phyloP scores from a whole-genome alignment of 2,113 vertebrate genomes.

The Syrrhaptes paradoxus region DNA sequence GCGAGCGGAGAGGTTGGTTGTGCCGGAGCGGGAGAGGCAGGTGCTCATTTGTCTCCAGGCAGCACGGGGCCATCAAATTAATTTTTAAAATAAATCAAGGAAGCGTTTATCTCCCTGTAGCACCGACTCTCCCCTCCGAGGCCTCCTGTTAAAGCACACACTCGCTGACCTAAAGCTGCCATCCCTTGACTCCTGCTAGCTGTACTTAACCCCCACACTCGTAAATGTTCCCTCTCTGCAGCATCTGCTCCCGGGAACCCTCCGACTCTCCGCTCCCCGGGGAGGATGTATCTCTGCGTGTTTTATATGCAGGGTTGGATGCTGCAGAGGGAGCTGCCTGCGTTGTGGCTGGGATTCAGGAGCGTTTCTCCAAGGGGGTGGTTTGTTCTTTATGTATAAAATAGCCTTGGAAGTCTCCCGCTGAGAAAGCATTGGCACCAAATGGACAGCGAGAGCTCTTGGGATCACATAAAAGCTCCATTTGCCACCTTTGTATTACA shows the following conservation, averaged over 20 bases:
- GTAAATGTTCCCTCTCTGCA: neutral
- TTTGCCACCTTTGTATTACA: neutral
- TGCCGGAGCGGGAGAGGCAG: neutral
- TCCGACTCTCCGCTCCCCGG: neutral
- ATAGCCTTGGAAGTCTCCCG: neutral
- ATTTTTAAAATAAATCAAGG: constrained; percentile 40
- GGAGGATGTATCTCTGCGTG: neutral
- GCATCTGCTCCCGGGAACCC: constrained; percentile 28
- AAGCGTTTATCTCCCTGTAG: neutral
- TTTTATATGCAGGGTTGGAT: neutral
- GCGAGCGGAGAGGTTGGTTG: neutral
- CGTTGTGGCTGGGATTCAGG: neutral
- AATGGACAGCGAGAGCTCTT: neutral
- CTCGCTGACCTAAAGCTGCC: neutral
- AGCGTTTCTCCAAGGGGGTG: neutral
- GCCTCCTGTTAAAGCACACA: neutral
- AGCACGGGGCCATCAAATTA: constrained; percentile 3
- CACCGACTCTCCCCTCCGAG: neutral
- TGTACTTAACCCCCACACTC: neutral
- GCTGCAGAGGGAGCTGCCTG: neutral
- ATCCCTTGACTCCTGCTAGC: neutral
- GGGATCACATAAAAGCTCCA: neutral
- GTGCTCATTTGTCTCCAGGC: neutral
- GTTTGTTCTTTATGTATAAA: neutral
- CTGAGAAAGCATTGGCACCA: neutral